These are phyloP conservation scores for Centroberyx gerrardi DNA, from an alignment of 2,797 vertebrate genomes.

Conservation along the genomic window DNA sequence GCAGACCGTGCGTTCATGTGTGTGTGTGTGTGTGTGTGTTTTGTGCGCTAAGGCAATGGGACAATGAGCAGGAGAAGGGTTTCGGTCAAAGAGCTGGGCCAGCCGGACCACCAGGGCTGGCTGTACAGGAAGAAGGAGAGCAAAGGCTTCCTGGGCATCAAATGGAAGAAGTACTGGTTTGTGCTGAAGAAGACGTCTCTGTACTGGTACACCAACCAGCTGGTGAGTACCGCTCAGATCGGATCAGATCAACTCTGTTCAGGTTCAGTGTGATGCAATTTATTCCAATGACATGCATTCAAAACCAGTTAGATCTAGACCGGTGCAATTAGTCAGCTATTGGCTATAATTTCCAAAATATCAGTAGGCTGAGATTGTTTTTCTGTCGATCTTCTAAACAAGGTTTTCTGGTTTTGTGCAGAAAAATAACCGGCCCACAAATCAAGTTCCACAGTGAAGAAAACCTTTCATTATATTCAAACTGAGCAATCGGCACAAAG, in stretches of 20 bases:
- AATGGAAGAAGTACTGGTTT: slow-evolving; percentile 99
- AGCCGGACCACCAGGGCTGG: slow-evolving; percentile 96
- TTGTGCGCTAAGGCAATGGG: slow-evolving; percentile 85
- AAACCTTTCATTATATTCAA: too few species aligned
- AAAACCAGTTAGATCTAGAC: neutral
- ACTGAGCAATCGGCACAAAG: too few species aligned
- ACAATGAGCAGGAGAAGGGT: slow-evolving; percentile 96
- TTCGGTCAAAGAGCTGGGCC: slow-evolving; percentile 95
- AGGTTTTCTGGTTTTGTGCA: too few species aligned
- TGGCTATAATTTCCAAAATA: neutral
- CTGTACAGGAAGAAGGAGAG: slow-evolving; percentile 97
- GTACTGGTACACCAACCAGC: slow-evolving; percentile 95
- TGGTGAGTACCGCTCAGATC: slow-evolving; percentile 86
- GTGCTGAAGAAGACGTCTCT: slow-evolving; percentile 94
- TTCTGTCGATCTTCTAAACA: too few species aligned
- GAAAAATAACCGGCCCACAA: too few species aligned
- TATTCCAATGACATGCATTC: too few species aligned
- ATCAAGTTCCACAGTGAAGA: too few species aligned
- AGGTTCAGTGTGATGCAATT: neutral
- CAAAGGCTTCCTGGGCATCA: slow-evolving; percentile 94
- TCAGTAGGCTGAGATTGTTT: too few species aligned
- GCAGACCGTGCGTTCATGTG: slow-evolving; percentile 11
- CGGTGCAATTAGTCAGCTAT: neutral
- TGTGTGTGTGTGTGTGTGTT: neutral
- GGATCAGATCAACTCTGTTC: neutral